Conservation (phyloP, 2,797 vertebrate species). For the Sebastes kiyomatsui region DNA sequence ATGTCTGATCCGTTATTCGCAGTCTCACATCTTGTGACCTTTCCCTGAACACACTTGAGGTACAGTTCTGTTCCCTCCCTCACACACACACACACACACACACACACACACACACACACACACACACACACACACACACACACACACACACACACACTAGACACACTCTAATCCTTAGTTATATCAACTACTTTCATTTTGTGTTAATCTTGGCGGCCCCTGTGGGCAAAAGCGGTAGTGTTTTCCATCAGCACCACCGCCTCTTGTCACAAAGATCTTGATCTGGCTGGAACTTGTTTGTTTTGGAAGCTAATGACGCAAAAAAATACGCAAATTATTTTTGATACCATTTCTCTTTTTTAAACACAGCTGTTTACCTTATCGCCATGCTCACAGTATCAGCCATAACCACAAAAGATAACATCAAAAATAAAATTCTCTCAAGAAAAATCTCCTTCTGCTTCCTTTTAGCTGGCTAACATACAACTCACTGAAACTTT, state of each 20-base stretch:
- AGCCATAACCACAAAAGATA: no score
- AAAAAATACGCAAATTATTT: neutral
- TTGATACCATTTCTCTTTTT: neutral
- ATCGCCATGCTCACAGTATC: no score
- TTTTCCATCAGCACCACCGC: neutral
- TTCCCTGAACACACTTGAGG: neutral
- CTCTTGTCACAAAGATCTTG: neutral
- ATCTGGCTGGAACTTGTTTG: neutral
- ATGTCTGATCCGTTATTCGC: slow-evolving; percentile 16
- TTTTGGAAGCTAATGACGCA: neutral
- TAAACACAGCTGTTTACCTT: neutral
- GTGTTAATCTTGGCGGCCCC: neutral
- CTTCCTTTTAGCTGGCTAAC: no score
- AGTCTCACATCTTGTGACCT: slow-evolving; percentile 6
- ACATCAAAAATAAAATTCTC: no score
- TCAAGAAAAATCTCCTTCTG: no score
- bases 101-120: neutral
- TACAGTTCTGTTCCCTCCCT: neutral
- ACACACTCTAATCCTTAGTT: slow-evolving; percentile 7
- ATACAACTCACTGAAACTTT: no score
- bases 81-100: neutral
- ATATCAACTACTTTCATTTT: neutral
- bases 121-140: neutral
- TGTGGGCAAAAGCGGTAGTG: neutral
- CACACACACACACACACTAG: neutral